Evolutionary conservation across 2,888 invertebrate genomes (phyloP).

Genomic region (Lordiphosa fenestrarum): DNA sequence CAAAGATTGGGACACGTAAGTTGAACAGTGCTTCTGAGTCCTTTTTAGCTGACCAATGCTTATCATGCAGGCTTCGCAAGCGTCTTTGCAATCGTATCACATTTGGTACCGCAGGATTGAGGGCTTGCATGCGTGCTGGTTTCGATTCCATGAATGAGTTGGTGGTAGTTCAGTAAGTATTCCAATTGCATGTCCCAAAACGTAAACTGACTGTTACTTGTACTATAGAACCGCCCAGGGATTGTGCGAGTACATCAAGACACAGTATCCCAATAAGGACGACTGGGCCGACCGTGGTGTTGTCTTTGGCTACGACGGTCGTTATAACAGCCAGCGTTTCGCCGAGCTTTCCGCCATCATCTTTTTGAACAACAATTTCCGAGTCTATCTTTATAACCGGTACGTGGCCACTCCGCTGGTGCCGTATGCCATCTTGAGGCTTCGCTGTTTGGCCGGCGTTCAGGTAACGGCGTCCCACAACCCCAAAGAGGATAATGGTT

Average conservation of each 20-base stretch:
- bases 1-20: slow-evolving; percentile 81
- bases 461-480: slow-evolving; percentile 98
- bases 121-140: slow-evolving; percentile 96
- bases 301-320: slow-evolving; percentile 95
- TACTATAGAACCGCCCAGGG: slow-evolving; percentile 90
- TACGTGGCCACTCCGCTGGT: slow-evolving; percentile 96
- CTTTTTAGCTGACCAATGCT: not conserved
- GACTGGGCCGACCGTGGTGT: slow-evolving; percentile 85
- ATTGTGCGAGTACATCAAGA: slow-evolving; percentile 87
- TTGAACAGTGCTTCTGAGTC: not conserved
- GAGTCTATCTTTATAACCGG: slow-evolving; percentile 89
- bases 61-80: slow-evolving; percentile 80
- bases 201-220: not conserved
- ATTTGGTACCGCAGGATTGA: slow-evolving; percentile 96
- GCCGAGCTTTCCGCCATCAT: slow-evolving; percentile 90
- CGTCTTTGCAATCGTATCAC: slow-evolving; percentile 87
- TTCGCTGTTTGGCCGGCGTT: slow-evolving; percentile 90
- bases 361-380: slow-evolving; percentile 87
- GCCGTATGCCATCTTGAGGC: slow-evolving; percentile 89
- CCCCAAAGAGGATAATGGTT: slow-evolving; percentile 97
- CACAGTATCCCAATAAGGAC: slow-evolving; percentile 81
- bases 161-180: slow-evolving; percentile 89
- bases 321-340: slow-evolving; percentile 94
- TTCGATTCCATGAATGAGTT: slow-evolving; percentile 97
- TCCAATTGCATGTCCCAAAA: not conserved